phyloP scores from a whole-genome alignment of 2,888 invertebrate genomes.

The Notocelia uddmanniana region DNA sequence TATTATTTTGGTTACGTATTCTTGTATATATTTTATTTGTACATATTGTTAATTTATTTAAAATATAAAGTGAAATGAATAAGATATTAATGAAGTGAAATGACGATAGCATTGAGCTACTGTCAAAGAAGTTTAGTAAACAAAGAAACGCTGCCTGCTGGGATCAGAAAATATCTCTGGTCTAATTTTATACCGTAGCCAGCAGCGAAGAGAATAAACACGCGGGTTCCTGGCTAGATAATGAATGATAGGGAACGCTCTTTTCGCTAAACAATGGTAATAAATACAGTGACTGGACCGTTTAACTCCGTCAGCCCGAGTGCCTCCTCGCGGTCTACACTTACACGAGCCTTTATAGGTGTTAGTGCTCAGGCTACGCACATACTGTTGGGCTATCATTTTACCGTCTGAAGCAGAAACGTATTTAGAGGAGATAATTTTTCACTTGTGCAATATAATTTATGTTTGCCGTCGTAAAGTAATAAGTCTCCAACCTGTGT shows the following conservation, averaged over 20 bases:
- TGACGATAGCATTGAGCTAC: slow-evolving; percentile 2
- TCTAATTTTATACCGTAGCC: slow-evolving; percentile 53
- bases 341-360: slow-evolving; percentile 36
- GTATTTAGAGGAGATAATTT: background rate
- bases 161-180: slow-evolving; percentile 36
- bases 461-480: background rate
- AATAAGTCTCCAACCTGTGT: background rate
- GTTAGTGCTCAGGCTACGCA: slow-evolving; percentile 36
- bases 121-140: slow-evolving; percentile 34
- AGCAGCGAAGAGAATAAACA: slow-evolving; percentile 57
- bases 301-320: slow-evolving; percentile 68
- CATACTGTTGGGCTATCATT: slow-evolving; percentile 33
- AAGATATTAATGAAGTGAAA: too few species aligned
- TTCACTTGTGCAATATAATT: background rate
- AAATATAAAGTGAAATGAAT: too few species aligned
- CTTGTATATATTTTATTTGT: too few species aligned
- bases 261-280: slow-evolving; percentile 84
- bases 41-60: too few species aligned
- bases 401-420: background rate
- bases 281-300: slow-evolving; percentile 81
- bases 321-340: slow-evolving; percentile 43
- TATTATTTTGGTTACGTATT: too few species aligned
- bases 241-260: slow-evolving; percentile 81
- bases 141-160: slow-evolving; percentile 21
- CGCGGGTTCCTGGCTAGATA: slow-evolving; percentile 62